Evolutionary conservation across 2,113 vertebrate genomes (phyloP).

Genomic region (Oncorhynchus nerka): DNA sequence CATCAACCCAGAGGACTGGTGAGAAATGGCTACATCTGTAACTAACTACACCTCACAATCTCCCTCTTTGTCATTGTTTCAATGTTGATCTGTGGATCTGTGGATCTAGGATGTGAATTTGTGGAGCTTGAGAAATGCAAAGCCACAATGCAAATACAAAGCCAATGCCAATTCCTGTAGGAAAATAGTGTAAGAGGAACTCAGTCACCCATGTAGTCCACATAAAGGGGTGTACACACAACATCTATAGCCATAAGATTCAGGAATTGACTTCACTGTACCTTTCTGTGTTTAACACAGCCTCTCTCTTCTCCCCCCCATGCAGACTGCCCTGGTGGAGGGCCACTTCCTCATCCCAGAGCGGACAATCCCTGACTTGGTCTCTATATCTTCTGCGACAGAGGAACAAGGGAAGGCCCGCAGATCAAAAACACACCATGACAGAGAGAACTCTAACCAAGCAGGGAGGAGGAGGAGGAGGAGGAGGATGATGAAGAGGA

Average conservation of each 20-base stretch:
- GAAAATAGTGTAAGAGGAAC: background rate
- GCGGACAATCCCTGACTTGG: background rate
- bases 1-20: slow-evolving; percentile 41
- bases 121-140: background rate
- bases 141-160: background rate
- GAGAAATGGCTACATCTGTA: background rate
- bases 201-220: too few relatives aligned
- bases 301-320: background rate
- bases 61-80: background rate
- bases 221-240: too few relatives aligned
- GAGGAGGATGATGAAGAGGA: slow-evolving; percentile 20
- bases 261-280: background rate
- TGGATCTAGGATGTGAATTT: background rate
- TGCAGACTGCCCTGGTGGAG: slow-evolving; percentile 12
- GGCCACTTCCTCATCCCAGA: slow-evolving; percentile 24
- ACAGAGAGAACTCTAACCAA: background rate
- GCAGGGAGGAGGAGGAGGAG: slow-evolving; percentile 22
- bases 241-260: too few relatives aligned
- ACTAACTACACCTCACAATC: background rate
- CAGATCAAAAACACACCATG: background rate
- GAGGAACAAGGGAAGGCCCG: background rate
- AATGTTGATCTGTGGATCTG: background rate
- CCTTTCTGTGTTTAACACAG: background rate
- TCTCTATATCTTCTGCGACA: slow-evolving; percentile 15
- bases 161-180: background rate